These are phyloP conservation scores for Neodon shergylaensis DNA, from an alignment of 2,113 vertebrate genomes.

Conservation along the genomic window DNA sequence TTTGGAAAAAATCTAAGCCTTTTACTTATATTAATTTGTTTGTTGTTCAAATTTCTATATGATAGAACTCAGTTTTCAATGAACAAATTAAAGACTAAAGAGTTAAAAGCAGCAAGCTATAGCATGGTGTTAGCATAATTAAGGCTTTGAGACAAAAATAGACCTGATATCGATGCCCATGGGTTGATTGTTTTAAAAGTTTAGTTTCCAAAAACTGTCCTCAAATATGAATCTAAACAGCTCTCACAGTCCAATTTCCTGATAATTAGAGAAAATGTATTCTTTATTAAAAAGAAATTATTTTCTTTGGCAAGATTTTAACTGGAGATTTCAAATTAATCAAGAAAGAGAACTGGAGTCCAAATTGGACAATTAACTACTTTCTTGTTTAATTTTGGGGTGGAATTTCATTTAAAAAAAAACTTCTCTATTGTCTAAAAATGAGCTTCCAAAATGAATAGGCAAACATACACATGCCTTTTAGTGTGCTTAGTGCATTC, in stretches of 20 bases:
- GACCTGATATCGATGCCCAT: background rate
- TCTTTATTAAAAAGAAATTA: slow-evolving; percentile 26
- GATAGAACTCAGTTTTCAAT: slow-evolving; percentile 16
- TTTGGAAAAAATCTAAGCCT: background rate
- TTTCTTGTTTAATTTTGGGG: slow-evolving; percentile 3
- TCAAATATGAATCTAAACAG: background rate
- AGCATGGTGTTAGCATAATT: background rate
- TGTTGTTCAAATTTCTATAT: background rate
- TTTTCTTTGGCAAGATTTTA: slow-evolving; percentile 36
- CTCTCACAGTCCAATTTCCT: background rate
- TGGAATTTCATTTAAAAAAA: background rate
- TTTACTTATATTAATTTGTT: background rate
- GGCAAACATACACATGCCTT: background rate
- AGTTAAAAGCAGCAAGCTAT: background rate
- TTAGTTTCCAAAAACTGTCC: slow-evolving; percentile 5
- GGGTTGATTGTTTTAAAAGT: slow-evolving; percentile 29
- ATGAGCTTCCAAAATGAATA: background rate
- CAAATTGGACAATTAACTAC: background rate
- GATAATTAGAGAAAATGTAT: background rate
- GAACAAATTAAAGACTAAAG: background rate
- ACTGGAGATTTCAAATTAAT: slow-evolving; percentile 8
- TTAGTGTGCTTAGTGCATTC: background rate
- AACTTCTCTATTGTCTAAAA: background rate
- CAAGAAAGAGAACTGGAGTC: slow-evolving; percentile 1
- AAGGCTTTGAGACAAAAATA: slow-evolving; percentile 13